Conservation (phyloP, 2,888 invertebrate species). For the Drosophila dives region DNA sequence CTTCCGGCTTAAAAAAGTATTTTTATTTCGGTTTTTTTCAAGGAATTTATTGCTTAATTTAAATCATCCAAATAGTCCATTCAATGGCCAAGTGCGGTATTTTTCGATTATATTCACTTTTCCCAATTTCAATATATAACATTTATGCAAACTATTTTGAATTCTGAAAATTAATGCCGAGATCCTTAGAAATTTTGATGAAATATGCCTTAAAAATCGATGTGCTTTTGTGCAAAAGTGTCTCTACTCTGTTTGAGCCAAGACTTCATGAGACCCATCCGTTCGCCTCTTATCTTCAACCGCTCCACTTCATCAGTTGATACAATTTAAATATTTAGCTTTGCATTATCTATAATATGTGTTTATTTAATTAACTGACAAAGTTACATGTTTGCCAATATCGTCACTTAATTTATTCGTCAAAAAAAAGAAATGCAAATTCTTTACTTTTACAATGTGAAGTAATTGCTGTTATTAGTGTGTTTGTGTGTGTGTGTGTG, state of each 20-base stretch:
- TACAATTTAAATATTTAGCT: background rate
- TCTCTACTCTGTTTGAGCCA: background rate
- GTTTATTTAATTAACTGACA: conserved; percentile 16
- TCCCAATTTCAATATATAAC: too few relatives aligned
- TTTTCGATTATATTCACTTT: too few relatives aligned
- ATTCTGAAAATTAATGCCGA: background rate
- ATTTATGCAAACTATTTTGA: background rate
- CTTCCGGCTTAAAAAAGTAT: too few relatives aligned
- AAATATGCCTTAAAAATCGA: background rate
- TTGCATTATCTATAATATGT: conserved; percentile 6
- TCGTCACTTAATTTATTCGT: conserved; percentile 23
- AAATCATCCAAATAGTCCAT: too few relatives aligned
- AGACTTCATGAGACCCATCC: background rate
- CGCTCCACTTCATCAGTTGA: background rate
- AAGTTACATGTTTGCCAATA: conserved; percentile 5
- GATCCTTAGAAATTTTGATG: background rate
- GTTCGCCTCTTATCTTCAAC: background rate
- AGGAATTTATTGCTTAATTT: too few relatives aligned
- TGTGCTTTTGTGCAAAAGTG: background rate
- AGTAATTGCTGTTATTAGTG: background rate
- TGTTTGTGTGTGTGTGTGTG: conserved; percentile 4
- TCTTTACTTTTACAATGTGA: conserved; percentile 4
- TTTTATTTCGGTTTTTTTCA: too few relatives aligned
- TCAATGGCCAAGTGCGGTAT: too few relatives aligned
- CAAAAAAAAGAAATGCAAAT: conserved; percentile 16